These are phyloP conservation scores for Orthonevra nobilis DNA, from an alignment of 2,888 invertebrate genomes.

Conservation along the genomic window DNA sequence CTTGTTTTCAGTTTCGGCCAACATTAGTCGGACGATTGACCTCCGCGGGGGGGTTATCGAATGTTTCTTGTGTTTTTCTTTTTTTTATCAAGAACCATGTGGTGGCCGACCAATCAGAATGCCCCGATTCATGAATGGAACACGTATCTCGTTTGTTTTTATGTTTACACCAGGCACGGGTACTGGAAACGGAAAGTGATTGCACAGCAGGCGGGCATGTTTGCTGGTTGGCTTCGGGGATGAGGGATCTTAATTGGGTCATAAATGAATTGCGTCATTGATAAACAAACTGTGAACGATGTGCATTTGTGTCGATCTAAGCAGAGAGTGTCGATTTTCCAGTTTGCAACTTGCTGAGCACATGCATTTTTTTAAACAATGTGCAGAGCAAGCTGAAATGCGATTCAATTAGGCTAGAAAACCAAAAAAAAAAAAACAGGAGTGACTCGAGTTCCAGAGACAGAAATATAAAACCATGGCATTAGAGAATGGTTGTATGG, in stretches of 20 bases:
- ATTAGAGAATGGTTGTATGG: too few relatives aligned
- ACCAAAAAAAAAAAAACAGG: too few relatives aligned
- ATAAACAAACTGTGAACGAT: slow-evolving; percentile 11
- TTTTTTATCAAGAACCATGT: slow-evolving; percentile 6
- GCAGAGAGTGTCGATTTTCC: too few relatives aligned
- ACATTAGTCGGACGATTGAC: too few relatives aligned
- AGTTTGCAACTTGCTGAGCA: too few relatives aligned
- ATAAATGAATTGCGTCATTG: slow-evolving; percentile 39
- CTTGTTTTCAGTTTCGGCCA: neutral
- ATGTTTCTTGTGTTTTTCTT: neutral
- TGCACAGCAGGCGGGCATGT: too few relatives aligned
- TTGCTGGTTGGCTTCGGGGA: too few relatives aligned
- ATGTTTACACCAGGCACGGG: neutral
- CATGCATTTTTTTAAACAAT: too few relatives aligned
- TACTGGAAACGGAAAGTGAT: neutral
- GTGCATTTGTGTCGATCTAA: slow-evolving; percentile 9
- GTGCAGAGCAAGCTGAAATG: too few relatives aligned
- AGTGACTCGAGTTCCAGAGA: too few relatives aligned
- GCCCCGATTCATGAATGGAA: slow-evolving; percentile 10
- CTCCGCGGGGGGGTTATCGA: slow-evolving; percentile 51
- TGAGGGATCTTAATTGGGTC: slow-evolving; percentile 17
- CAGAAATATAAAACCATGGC: too few relatives aligned
- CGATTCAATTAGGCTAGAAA: too few relatives aligned
- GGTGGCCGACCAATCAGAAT: slow-evolving; percentile 1
- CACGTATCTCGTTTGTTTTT: slow-evolving; percentile 25